A percentile compares a stretch with the other conserved stretches of the same genome.
Evolutionary conservation across 2,113 vertebrate species (phyloP).

Genomic region (Channa maculata): DNA sequence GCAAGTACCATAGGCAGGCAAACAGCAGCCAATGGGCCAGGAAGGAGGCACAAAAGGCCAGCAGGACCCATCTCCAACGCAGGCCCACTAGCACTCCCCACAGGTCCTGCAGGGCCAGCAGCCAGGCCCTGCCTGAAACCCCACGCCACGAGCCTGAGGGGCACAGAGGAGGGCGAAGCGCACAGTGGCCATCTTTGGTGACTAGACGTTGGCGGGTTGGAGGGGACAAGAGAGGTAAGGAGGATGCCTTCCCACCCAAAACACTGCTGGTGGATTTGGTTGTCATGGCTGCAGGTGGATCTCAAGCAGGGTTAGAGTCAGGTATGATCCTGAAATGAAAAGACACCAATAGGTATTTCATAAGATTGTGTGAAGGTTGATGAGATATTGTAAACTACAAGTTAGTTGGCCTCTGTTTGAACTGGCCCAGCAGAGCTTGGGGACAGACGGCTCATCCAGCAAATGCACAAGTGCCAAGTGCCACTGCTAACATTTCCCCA

Average conservation of each 20-base stretch:
- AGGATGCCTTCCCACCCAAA: slow-evolving; percentile 85
- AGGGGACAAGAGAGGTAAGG: slow-evolving; percentile 85
- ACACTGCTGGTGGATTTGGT: slow-evolving; percentile 71
- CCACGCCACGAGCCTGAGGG: slow-evolving; percentile 56
- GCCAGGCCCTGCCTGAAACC: slow-evolving; percentile 81
- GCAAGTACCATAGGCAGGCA: slow-evolving; percentile 95
- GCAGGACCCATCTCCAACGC: slow-evolving; percentile 97
- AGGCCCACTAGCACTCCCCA: slow-evolving; percentile 95
- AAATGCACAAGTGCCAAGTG: background rate
- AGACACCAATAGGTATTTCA: slow-evolving; percentile 2
- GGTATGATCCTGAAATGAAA: slow-evolving; percentile 54
- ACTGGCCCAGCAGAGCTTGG: background rate
- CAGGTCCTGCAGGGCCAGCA: slow-evolving; percentile 88
- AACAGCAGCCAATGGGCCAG: slow-evolving; percentile 96
- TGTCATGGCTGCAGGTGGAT: slow-evolving; percentile 65
- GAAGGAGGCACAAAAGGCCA: slow-evolving; percentile 94
- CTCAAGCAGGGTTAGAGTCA: slow-evolving; percentile 31
- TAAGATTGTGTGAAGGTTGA: background rate
- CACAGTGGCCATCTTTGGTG: slow-evolving; percentile 94
- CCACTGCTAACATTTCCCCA: too few relatives aligned
- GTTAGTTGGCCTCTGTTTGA: background rate
- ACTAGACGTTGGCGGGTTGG: slow-evolving; percentile 86
- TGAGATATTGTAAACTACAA: background rate
- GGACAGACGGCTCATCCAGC: background rate
- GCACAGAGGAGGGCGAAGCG: slow-evolving; percentile 60